phyloP scores from a whole-genome alignment of 2,888 invertebrate genomes.

The Tetranychus truncatus region DNA sequence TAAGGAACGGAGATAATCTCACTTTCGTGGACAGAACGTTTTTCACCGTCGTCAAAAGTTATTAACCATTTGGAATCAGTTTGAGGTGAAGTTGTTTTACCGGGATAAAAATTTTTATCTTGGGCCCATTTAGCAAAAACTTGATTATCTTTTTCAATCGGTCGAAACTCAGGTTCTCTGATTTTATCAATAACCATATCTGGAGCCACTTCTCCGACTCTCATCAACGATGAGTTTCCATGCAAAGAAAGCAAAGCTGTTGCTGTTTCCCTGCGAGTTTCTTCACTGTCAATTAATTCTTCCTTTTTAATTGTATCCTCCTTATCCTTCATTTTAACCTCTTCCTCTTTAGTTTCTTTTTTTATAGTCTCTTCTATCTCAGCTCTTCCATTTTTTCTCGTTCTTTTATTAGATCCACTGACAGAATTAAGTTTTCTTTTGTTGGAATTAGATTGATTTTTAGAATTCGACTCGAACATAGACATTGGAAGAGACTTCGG shows the following conservation, averaged over 20 bases:
- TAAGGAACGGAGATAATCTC: constrained; percentile 17
- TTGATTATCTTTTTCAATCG: constrained; percentile 17
- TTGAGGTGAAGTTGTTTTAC: constrained; percentile 19
- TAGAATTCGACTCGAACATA: background rate
- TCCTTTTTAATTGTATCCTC: constrained; percentile 9
- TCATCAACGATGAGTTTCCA: background rate
- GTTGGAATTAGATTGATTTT: background rate
- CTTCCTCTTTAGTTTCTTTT: background rate
- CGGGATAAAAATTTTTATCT: constrained; percentile 27
- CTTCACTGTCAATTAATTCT: constrained; percentile 5
- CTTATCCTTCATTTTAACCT: background rate
- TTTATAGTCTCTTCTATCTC: background rate
- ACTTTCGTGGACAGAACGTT: constrained; percentile 15
- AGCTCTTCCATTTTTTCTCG: background rate
- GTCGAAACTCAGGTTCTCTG: constrained; percentile 11
- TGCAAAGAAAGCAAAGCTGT: constrained; percentile 9
- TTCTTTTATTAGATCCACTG: background rate
- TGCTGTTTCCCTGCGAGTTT: constrained; percentile 12
- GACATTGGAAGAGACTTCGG: background rate
- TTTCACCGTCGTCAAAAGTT: constrained; percentile 20
- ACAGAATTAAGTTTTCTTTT: background rate
- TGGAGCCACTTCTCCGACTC: background rate
- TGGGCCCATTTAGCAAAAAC: constrained; percentile 24
- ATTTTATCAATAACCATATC: background rate
- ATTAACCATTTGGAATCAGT: constrained; percentile 19